Conservation (phyloP, 2,797 vertebrate genomes). For the Erethizon dorsatum region DNA sequence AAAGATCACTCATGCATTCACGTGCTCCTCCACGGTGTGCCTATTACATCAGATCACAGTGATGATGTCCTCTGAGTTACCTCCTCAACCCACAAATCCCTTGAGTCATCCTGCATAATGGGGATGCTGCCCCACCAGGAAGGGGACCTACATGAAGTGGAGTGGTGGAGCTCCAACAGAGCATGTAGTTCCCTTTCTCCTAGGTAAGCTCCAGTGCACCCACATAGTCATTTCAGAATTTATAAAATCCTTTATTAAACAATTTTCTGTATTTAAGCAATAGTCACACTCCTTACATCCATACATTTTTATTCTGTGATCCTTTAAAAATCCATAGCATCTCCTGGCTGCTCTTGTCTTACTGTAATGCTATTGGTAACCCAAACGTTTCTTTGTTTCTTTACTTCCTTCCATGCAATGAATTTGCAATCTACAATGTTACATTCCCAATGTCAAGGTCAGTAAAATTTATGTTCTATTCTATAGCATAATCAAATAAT, state of each 20-base stretch:
- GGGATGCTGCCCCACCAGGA: not conserved
- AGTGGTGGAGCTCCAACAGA: not conserved
- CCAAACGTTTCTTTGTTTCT: not conserved
- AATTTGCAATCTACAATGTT: not conserved
- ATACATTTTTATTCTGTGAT: not conserved
- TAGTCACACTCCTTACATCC: not conserved
- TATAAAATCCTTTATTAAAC: not conserved
- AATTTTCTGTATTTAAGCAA: not conserved
- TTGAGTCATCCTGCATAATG: not conserved
- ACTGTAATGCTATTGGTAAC: no score
- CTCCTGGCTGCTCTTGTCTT: not conserved
- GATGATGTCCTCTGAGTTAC: not conserved
- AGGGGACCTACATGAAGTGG: not conserved
- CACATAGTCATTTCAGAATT: not conserved
- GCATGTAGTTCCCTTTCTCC: not conserved
- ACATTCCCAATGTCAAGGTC: not conserved
- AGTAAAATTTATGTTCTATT: not conserved
- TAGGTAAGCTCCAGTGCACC: not conserved
- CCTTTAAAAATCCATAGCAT: slow-evolving; percentile 10
- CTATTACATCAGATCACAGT: not conserved
- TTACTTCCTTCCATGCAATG: not conserved
- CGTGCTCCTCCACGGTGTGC: not conserved
- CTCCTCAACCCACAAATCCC: not conserved
- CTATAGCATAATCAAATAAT: not conserved
- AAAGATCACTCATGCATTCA: not conserved